Conservation (phyloP, 2,113 vertebrate species). For the Ammodramus savannarum region DNA sequence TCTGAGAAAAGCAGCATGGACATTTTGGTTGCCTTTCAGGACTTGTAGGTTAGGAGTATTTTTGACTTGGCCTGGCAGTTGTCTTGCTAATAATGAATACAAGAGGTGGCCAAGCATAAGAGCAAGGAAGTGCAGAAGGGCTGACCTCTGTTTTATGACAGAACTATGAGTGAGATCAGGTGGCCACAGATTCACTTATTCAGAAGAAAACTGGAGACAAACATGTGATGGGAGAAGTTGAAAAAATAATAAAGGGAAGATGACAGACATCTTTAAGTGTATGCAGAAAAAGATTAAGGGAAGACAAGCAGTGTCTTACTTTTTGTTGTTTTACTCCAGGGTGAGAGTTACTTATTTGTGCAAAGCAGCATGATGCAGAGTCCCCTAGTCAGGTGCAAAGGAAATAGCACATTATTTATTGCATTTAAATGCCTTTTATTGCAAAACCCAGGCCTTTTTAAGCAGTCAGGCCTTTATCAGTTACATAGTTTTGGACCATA, state of each 20-base stretch:
- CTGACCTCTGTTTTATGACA: not conserved
- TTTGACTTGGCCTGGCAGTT: not conserved
- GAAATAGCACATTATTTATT: not conserved
- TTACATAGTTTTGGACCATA: not conserved
- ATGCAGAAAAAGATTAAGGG: not conserved
- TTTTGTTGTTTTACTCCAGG: not conserved
- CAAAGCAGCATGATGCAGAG: rapidly evolving
- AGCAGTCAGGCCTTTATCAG: not conserved
- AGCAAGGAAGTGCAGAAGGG: not conserved
- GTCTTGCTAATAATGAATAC: not conserved
- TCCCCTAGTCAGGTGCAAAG: not conserved
- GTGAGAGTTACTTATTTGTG: not conserved
- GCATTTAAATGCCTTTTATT: not conserved
- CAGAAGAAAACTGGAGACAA: not conserved
- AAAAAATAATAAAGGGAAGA: not conserved
- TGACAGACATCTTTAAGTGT: not conserved
- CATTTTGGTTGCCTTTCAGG: not conserved
- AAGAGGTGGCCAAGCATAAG: not conserved
- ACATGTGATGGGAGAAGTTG: not conserved
- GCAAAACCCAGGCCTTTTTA: not conserved
- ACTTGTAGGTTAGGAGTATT: not conserved
- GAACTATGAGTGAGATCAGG: not conserved
- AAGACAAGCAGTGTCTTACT: not conserved
- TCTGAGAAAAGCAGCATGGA: not conserved
- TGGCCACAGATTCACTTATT: not conserved